Conservation (phyloP, 53 echinoderm and acorn worm genomes). For the Actinopyga echinites region DNA sequence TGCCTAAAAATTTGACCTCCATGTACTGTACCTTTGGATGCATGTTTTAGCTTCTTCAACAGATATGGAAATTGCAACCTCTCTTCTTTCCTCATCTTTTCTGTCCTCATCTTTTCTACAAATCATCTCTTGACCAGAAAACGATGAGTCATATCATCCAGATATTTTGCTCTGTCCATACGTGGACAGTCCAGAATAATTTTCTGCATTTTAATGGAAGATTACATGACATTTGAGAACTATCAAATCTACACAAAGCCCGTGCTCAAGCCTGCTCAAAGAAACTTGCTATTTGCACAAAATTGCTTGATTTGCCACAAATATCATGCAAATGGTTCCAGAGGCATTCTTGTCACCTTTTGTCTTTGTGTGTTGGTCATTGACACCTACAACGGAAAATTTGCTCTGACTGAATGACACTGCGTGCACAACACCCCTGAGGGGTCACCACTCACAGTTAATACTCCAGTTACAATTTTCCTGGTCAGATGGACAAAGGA, state of each 20-base stretch:
- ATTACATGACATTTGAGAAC: constrained; percentile 2
- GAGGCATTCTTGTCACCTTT: neutral
- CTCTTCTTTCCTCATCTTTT: too few relatives aligned
- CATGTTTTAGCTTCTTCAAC: too few relatives aligned
- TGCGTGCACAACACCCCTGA: neutral
- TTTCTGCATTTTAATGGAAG: neutral
- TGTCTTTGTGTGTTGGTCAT: constrained; percentile 5
- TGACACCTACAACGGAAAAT: neutral
- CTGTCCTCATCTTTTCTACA: too few relatives aligned
- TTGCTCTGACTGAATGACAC: neutral
- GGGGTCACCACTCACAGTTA: neutral
- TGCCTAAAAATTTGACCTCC: too few relatives aligned
- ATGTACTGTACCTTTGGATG: too few relatives aligned
- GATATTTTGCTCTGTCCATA: neutral
- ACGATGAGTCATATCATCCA: neutral
- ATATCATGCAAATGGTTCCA: neutral
- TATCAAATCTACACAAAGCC: neutral
- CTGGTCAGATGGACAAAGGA: neutral
- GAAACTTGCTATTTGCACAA: neutral
- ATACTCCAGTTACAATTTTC: constrained; percentile 3
- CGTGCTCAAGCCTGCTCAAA: neutral
- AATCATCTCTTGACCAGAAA: too few relatives aligned
- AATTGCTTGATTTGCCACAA: constrained; percentile 11
- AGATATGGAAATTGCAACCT: too few relatives aligned
- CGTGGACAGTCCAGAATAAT: neutral